Evolutionary conservation across 2,113 vertebrate species (phyloP), one percentile per base, ranked within the genome.

Genomic region (Pungitius pungitius): DNA sequence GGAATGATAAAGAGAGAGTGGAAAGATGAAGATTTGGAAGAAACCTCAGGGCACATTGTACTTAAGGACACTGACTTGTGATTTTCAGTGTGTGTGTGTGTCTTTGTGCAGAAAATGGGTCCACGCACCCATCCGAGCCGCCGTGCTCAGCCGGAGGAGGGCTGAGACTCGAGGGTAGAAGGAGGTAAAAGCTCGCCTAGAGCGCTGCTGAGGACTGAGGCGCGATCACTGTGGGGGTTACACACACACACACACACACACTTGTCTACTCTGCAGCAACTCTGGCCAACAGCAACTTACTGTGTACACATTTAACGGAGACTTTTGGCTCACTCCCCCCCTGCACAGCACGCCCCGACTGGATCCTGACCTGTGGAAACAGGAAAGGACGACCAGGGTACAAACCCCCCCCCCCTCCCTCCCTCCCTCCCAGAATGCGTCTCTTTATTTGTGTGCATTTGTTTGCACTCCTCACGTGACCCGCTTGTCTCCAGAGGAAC

Each of bases 361-460:
- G 75, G 79, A 83, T 77, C 60, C 69, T 80, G 82, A 85, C 62
- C 85, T 70, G 74, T 81, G 77, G 79, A 85, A 87, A 87, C 87
- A 87, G 85, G 73, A 87, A 85, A 83, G 33, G 62, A 77, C 68
- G 84, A 82, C 33, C 71, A 57, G 35, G 70, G 61, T 58, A 51
- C 47, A 35, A 35, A 35, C 33, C n/a, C n/a, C n/a, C n/a, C n/a
- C n/a, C n/a, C n/a, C n/a, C n/a, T n/a, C n/a, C n/a, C 8, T 24
- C n/a, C n/a, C n/a, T n/a, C n/a, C n/a, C n/a, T n/a, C n/a, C n/a
- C n/a, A n/a, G 9, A 24, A 9, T 39, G 11, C n/a, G 30, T 69
- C 37, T 75, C 60, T 82, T 57, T 82, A 56, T 80, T 80, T 77
- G 35, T 72, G 47, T 55, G 75, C 73, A 78, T 85, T 84, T 83